Conservation (phyloP, 2,113 vertebrate species). For the Megaleporinus macrocephalus region DNA sequence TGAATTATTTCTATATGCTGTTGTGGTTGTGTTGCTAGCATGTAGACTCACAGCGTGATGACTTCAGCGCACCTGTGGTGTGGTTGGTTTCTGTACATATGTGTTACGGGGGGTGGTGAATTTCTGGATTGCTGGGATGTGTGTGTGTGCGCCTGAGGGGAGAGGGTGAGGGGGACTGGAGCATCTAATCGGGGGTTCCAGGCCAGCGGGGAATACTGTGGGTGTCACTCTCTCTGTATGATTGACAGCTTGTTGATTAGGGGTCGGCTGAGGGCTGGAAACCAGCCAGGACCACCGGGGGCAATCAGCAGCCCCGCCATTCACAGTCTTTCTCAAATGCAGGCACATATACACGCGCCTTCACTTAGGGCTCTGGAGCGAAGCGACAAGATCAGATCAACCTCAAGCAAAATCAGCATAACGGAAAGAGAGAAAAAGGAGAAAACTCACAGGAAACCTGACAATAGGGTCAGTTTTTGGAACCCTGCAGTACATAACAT, state of each 20-base stretch:
- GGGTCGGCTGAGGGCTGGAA: slow-evolving; percentile 84
- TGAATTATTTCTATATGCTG: no score
- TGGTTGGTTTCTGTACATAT: not conserved
- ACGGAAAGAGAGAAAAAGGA: not conserved
- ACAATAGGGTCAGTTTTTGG: not conserved
- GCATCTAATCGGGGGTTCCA: slow-evolving; percentile 84
- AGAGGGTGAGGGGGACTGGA: slow-evolving; percentile 70
- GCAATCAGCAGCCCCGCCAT: slow-evolving; percentile 59
- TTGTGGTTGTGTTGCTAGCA: no score
- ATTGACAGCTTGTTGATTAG: slow-evolving; percentile 90
- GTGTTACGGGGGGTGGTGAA: not conserved
- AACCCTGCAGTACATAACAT: not conserved
- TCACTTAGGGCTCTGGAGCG: not conserved
- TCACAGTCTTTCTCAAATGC: slow-evolving; percentile 35
- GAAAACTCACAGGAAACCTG: not conserved
- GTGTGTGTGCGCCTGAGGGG: slow-evolving; percentile 25
- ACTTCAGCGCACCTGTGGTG: not conserved
- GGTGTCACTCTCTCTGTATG: slow-evolving; percentile 81
- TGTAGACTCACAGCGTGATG: not conserved
- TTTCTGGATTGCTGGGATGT: not conserved
- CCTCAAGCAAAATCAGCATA: not conserved
- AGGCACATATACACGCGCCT: slow-evolving; percentile 18
- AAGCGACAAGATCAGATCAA: slow-evolving; percentile 13
- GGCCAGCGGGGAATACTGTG: slow-evolving; percentile 81
- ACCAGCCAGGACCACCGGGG: slow-evolving; percentile 86